phyloP scores from a whole-genome alignment of 2,113 vertebrate species.

The Passer domesticus region DNA sequence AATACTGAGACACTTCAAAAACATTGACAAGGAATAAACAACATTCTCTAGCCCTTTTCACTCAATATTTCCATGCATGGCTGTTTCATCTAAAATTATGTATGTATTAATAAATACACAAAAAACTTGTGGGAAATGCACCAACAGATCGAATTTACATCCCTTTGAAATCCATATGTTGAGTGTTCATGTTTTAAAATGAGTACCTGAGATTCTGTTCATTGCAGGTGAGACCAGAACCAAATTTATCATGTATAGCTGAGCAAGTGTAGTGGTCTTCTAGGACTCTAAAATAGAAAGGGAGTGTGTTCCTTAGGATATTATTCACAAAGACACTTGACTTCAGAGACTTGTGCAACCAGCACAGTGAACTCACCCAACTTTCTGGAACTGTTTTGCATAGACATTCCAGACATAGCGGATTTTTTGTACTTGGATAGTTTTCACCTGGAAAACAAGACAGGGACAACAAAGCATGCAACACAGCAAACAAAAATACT shows the following conservation, averaged over 20 bases:
- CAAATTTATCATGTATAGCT: conserved; percentile 75
- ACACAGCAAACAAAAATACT: not conserved
- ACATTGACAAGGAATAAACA: not conserved
- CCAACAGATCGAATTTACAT: not conserved
- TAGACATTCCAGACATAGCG: conserved; percentile 77
- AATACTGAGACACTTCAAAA: not conserved
- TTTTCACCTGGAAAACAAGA: conserved; percentile 71
- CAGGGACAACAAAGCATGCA: not conserved
- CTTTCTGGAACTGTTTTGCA: conserved; percentile 74
- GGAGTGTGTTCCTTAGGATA: not conserved
- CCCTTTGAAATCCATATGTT: not conserved
- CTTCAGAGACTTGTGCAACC: not conserved
- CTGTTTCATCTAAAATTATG: not conserved
- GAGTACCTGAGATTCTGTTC: conserved; percentile 76
- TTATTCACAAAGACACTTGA: not conserved
- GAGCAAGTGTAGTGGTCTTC: conserved; percentile 75
- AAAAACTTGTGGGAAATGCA: not conserved
- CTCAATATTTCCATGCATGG: not conserved
- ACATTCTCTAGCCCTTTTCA: not conserved
- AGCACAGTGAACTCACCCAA: conserved; percentile 71
- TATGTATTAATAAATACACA: not conserved
- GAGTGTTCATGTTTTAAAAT: not conserved
- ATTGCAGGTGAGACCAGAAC: conserved; percentile 68
- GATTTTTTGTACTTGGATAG: conserved; percentile 78
- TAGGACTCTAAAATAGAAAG: conserved; percentile 68